These are phyloP conservation scores for Danionella cerebrum DNA, from an alignment of 2,113 vertebrate species.

Conservation along the genomic window DNA sequence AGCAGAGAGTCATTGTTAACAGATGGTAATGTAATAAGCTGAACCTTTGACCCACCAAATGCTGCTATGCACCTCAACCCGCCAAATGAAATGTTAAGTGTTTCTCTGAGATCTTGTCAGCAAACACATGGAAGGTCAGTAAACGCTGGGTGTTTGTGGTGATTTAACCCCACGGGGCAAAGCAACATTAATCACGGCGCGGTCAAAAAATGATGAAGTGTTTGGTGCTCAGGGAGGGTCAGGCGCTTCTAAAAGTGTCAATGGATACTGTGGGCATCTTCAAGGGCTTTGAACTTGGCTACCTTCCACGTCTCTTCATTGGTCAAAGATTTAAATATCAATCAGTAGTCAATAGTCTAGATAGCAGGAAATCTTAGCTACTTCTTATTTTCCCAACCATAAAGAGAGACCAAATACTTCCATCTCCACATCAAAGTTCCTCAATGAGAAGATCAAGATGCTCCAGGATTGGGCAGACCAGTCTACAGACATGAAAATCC, in stretches of 20 bases:
- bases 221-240: constrained; percentile 50
- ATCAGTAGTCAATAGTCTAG: too few species aligned
- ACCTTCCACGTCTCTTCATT: too few species aligned
- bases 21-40: constrained; percentile 69
- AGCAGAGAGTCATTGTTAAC: constrained; percentile 61
- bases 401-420: too few species aligned
- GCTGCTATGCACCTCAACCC: constrained; percentile 54
- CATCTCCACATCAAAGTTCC: too few species aligned
- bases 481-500: too few species aligned
- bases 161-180: constrained; percentile 57
- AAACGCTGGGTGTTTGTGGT: constrained; percentile 49
- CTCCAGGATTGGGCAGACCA: too few species aligned
- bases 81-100: constrained; percentile 70
- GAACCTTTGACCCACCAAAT: constrained; percentile 56
- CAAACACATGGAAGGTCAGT: constrained; percentile 65
- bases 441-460: too few species aligned
- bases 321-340: too few species aligned
- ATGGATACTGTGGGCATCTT: not conserved
- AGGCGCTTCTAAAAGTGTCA: not conserved
- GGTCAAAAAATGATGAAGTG: constrained; percentile 59
- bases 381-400: too few species aligned
- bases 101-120: constrained; percentile 78
- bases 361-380: too few species aligned
- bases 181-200: constrained; percentile 58
- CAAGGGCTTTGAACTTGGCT: too few species aligned